Evolutionary conservation across 1,140 invertebrate genomes (phyloP).

Genomic region (Metaphire vulgaris): DNA sequence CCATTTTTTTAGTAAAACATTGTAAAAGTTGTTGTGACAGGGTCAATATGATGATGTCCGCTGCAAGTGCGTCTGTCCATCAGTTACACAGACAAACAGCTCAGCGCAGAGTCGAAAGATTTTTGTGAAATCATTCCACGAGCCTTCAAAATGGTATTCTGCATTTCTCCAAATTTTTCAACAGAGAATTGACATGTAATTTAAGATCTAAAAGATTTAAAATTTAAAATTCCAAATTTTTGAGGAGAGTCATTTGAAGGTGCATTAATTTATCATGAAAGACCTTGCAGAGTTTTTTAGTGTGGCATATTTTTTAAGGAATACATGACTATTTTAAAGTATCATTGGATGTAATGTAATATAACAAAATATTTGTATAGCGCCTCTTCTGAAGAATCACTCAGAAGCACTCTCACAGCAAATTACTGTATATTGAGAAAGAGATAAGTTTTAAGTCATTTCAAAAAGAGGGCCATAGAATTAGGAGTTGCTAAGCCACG

Average conservation of each 20-base stretch:
- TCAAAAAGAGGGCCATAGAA: too few species aligned
- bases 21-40: conserved; percentile 44
- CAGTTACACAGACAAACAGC: conserved; percentile 7
- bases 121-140: conserved; percentile 21
- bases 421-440: too few species aligned
- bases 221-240: not conserved
- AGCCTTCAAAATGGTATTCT: conserved; percentile 20
- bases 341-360: too few species aligned
- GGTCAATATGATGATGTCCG: conserved; percentile 72
- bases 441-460: too few species aligned
- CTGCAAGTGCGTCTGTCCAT: conserved; percentile 79
- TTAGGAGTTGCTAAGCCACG: too few species aligned
- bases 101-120: conserved; percentile 24
- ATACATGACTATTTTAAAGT: too few species aligned
- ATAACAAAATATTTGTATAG: too few species aligned
- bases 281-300: not conserved
- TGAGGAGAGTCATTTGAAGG: not conserved
- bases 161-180: conserved; percentile 1
- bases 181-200: not conserved
- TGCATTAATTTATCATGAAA: not conserved
- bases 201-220: not conserved
- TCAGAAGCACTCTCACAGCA: too few species aligned
- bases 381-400: too few species aligned
- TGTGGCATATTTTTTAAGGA: not conserved
- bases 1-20: too few species aligned